phyloP scores from a whole-genome alignment of 1,140 invertebrate species.

The Phenacoccus solenopsis region DNA sequence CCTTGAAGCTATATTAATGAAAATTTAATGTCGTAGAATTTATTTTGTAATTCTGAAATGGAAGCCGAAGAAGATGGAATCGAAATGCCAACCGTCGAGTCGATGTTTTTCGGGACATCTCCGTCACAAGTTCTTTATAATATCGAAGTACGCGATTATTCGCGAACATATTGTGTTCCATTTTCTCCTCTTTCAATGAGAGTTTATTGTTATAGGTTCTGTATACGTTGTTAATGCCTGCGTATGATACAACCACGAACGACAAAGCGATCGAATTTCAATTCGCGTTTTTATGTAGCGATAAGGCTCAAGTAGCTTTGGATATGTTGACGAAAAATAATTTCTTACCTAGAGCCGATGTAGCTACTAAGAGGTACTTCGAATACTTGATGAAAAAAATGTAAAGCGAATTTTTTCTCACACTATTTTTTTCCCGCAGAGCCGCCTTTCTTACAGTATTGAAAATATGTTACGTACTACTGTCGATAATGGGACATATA shows the following conservation, averaged over 20 bases:
- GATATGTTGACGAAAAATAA: slow-evolving; percentile 80
- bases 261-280: slow-evolving; percentile 79
- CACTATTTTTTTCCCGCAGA: slow-evolving; percentile 32
- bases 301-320: slow-evolving; percentile 63
- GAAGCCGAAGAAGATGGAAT: not conserved
- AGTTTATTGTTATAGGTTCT: slow-evolving; percentile 50
- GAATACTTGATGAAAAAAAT: slow-evolving; percentile 4
- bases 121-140: slow-evolving; percentile 67
- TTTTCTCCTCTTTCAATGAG: not conserved
- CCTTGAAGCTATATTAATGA: too few relatives aligned
- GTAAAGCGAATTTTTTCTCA: too few relatives aligned
- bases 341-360: slow-evolving; percentile 69
- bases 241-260: slow-evolving; percentile 57
- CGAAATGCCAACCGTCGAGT: slow-evolving; percentile 42
- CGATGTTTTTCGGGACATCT: slow-evolving; percentile 56
- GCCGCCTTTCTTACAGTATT: slow-evolving; percentile 77
- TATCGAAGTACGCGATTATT: slow-evolving; percentile 39
- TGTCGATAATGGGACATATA: slow-evolving; percentile 72
- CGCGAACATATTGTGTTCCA: not conserved
- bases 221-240: slow-evolving; percentile 85
- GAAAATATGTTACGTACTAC: slow-evolving; percentile 73
- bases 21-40: not conserved
- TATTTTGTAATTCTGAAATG: not conserved
- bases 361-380: slow-evolving; percentile 54
- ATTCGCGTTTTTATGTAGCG: slow-evolving; percentile 74